These are phyloP conservation scores for Tethya wilhelma DNA, from an alignment of 37 sponge, comb jelly and placozoan species.

Conservation along the genomic window DNA sequence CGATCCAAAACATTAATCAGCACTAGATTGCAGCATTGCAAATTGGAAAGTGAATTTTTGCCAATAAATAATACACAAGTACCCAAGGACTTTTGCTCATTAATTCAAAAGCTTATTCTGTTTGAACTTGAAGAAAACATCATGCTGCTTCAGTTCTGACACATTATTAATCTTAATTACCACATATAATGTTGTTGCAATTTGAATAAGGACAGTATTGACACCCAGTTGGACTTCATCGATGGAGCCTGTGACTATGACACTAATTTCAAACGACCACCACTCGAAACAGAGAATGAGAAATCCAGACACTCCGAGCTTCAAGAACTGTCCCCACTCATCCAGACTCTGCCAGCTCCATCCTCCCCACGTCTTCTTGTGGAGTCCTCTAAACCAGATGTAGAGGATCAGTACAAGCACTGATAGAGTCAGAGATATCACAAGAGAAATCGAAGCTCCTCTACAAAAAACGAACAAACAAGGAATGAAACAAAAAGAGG, in stretches of 20 bases:
- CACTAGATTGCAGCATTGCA: too few relatives aligned
- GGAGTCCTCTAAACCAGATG: conserved; percentile 42
- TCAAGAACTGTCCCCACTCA: conserved; percentile 50
- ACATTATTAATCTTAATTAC: too few relatives aligned
- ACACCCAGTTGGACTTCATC: conserved; percentile 33
- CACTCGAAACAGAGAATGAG: conserved; percentile 57
- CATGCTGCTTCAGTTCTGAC: too few relatives aligned
- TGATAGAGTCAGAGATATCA: neutral
- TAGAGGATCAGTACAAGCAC: conserved; percentile 35
- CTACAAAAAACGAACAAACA: conserved; percentile 36
- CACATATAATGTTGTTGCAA: conserved; percentile 37
- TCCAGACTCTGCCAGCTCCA: conserved; percentile 71
- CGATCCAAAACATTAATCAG: too few relatives aligned
- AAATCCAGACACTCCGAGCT: conserved; percentile 29
- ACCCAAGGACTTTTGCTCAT: too few relatives aligned
- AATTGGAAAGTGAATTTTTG: too few relatives aligned
- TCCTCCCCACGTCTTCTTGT: conserved; percentile 65
- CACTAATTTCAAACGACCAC: conserved; percentile 64
- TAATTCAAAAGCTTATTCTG: too few relatives aligned
- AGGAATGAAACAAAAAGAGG: too few relatives aligned
- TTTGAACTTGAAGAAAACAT: too few relatives aligned
- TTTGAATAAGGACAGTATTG: conserved; percentile 23
- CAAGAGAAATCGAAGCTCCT: conserved; percentile 33
- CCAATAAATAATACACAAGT: too few relatives aligned
- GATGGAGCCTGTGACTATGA: conserved; percentile 48